Evolutionary conservation across 2,113 vertebrate species (phyloP).

Genomic region (Gavialis gangeticus): DNA sequence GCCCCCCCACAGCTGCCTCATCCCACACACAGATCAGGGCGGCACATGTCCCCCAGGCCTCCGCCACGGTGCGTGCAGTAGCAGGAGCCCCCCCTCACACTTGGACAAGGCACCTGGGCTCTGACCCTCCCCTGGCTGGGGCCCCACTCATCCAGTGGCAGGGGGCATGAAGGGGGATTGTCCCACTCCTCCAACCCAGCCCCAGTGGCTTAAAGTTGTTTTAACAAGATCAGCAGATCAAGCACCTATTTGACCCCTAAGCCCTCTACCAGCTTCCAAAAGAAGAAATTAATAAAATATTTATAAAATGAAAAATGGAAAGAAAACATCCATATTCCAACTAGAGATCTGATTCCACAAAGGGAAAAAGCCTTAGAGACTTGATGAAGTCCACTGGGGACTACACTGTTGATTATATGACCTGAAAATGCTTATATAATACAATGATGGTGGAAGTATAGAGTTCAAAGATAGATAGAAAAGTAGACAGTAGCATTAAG

Average conservation of each 20-base stretch:
- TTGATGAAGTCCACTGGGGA: neutral
- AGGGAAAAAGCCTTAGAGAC: neutral
- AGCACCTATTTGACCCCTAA: neutral
- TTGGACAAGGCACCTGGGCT: too few relatives aligned
- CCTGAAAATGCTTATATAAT: neutral
- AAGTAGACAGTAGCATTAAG: neutral
- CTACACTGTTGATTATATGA: neutral
- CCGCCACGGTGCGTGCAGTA: too few relatives aligned
- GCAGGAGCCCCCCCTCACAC: too few relatives aligned
- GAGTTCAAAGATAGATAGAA: neutral
- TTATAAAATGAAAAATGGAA: neutral
- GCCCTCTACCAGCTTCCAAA: neutral
- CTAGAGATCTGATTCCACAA: neutral
- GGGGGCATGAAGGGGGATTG: too few relatives aligned
- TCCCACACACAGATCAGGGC: too few relatives aligned
- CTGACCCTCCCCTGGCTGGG: too few relatives aligned
- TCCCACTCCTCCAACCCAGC: too few relatives aligned
- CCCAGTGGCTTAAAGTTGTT: neutral
- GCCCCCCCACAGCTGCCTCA: too few relatives aligned
- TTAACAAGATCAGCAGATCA: neutral
- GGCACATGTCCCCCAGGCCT: too few relatives aligned
- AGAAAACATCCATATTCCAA: neutral
- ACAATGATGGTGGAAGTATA: neutral
- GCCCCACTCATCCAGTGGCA: too few relatives aligned
- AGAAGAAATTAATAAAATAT: neutral